Evolutionary conservation across 2,888 invertebrate species (phyloP), one percentile per base, ranked within the genome.

Genomic region (Camponotus fellah): DNA sequence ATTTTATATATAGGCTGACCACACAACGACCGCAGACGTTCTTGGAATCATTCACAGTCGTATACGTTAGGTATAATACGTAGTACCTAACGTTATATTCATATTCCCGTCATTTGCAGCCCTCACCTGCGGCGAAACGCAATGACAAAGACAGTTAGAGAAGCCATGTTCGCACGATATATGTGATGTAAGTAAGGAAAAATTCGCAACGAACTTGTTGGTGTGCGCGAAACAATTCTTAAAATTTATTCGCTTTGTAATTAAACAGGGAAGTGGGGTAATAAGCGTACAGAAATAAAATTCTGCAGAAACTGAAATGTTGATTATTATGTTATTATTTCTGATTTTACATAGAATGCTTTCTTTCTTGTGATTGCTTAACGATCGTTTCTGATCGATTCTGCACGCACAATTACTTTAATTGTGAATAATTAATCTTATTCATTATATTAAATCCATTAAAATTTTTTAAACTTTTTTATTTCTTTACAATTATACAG

Each of bases 211-310:
- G 58, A 74, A 65, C 82, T 69, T 83, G 62, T 68, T 60, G 56
- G 85, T 79, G 76, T 72, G 80, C 69, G 49, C 60, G 53, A 77
- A 77, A 43, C 75, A 75, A 87, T 88, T 87, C 89, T 87, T 81
- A 64, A 87, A 88, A 88, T 87, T 81, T 71, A 77, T 65, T 81
- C n/a, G 60, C 40, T 21, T 53, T 79, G 56, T 79, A 80, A 68
- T 85, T 83, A 58, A 26, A 40, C 83, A 80, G 80, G 68, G 71
- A 75, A 71, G 66, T 14, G 14, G 53, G 58, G 46, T 76, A 43
- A 53, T 43, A 62, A 83, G 65, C 58, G 81, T 74, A 26, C 56
- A 40, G n/a, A 37, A n/a, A 62, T 66, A 60, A 46, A 66, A 74
- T 37, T 34, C 12, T 17, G n/a, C 26, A 26, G 2, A 71, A 72